Evolutionary conservation across 1,140 invertebrate genomes (phyloP), one percentile per base, ranked within the genome.

Genomic region (Plutomurus gul): DNA sequence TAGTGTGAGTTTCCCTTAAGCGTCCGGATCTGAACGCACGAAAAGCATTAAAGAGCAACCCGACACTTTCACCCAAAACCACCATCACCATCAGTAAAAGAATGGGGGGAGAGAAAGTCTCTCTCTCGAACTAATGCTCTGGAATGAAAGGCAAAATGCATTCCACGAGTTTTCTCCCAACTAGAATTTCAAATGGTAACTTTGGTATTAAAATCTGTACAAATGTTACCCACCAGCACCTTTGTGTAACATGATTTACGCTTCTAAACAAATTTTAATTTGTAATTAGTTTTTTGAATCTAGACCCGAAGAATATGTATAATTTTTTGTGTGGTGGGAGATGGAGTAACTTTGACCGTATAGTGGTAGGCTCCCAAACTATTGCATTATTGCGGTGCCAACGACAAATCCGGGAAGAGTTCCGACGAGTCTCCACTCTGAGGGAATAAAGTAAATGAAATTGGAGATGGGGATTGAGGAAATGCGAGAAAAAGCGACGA

Each of bases 41-140:
- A 65, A 65, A 65, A 10, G 25, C 56, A 65, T 65, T 65, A 65
- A 65, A 65, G 56, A 33, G 56, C 56, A 65, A 65, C 27, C 56
- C 56, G 56, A 65, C 56, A 65, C 56, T 65, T 65, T 65, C 56
- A 65, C 56, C n/a, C 22, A n/a, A 65, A 65, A 65, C 56, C 56
- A 65, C 56, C 56, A 65, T 30, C 56, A 65, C 56, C 56, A 33
- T 65, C 56, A 16, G 25, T 25, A n/a, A 65, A 65, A 65, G 56
- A 65, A 65, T 33, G 30, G n/a, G 56, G 56, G 56, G 56, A 65
- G n/a, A n/a, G 56, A 65, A 65, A 65, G 56, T 65, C 56, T n/a
- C 27, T n/a, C n/a, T n/a, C n/a, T n/a, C 30, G 56, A 65, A 30
- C 56, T 65, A 65, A 65, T 65, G 56, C 56, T 65, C 56, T 33